These are phyloP conservation scores for Pogona vitticeps DNA, from an alignment of 2,113 vertebrate genomes.

Conservation along the genomic window DNA sequence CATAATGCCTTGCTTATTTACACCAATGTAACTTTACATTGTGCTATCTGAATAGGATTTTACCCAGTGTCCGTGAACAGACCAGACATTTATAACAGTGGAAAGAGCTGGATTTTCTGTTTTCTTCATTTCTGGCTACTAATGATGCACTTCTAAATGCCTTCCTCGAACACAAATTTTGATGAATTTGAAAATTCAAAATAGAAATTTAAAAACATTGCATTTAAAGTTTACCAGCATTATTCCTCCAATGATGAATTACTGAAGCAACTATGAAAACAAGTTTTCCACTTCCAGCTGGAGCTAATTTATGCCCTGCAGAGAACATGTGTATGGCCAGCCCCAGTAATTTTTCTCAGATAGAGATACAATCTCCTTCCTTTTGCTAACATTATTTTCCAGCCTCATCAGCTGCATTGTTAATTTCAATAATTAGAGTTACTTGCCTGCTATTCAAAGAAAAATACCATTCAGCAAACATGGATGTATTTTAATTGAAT, in stretches of 20 bases:
- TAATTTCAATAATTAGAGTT: constrained; percentile 50
- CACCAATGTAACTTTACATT: no score
- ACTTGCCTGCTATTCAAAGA: constrained; percentile 36
- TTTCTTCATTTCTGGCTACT: not conserved
- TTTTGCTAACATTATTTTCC: constrained; percentile 40
- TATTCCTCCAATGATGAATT: not conserved
- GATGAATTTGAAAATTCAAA: constrained; percentile 19
- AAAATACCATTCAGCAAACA: constrained; percentile 47
- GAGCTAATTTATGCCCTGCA: constrained; percentile 27
- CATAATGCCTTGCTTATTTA: no score
- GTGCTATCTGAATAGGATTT: no score
- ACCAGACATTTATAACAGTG: not conserved
- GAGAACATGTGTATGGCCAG: constrained; percentile 26
- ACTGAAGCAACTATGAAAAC: not conserved
- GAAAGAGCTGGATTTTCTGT: not conserved
- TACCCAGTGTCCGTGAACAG: not conserved
- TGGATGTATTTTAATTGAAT: constrained; percentile 44
- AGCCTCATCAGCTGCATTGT: constrained; percentile 37
- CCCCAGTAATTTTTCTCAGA: constrained; percentile 46
- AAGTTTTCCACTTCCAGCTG: constrained; percentile 12
- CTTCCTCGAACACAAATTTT: not conserved
- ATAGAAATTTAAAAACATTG: not conserved
- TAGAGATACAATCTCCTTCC: constrained; percentile 52
- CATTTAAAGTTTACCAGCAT: not conserved
- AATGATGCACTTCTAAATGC: not conserved